Base-by-base conservation (phyloP, 92 coral and sea anemone genomes). In the Epizoanthus rinbou region DNA sequence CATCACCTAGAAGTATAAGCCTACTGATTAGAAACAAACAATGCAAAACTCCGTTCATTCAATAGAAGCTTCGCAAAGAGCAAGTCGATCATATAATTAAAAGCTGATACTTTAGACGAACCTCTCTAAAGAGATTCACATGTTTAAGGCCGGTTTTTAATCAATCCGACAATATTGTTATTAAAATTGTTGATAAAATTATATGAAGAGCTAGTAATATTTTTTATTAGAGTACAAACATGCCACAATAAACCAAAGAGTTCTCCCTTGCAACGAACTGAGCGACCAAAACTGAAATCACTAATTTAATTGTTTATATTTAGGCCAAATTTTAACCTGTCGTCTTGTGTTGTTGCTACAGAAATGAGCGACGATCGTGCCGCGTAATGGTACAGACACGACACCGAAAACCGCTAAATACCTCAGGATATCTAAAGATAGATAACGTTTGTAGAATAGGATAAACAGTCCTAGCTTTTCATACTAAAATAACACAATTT, bases 221-320 rank as follows among this genome's bases (percentile, higher is more conserved):
- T 6, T 50, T 6, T 50, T 47, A 7, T 47, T 11, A 50, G 54
- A 2, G 54, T 33, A 76, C 64, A 78, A 63, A 62, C 82, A 78
- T 78, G 39, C 71, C 71, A 39, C 57, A 39, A 50, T 57, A 63
- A 69, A 19, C 23, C 37, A 35, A 75, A 76, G 71, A 78, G 57
- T 43, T 78, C 82, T 60, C 82, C 82, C 41, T 62, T 78, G 82
- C 71, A 47, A 78, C 57, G 80, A 33, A 43, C 35, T 18, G 81
- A 57, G 54, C 69, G 17, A 53, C 56, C 64, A 25, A 9, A 47
- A 47, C 43, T 23, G 16, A 60, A 78, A 78, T 60, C 62, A 23
- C 82, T 78, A 62, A 78, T 78, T 78, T 25, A 33, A 78, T 60
- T 60, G 45, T 78, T n/a, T n/a, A n/a, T 41, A 11, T 47, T 10